phyloP scores from a whole-genome alignment of 2,113 vertebrate species.

The Colius striatus region DNA sequence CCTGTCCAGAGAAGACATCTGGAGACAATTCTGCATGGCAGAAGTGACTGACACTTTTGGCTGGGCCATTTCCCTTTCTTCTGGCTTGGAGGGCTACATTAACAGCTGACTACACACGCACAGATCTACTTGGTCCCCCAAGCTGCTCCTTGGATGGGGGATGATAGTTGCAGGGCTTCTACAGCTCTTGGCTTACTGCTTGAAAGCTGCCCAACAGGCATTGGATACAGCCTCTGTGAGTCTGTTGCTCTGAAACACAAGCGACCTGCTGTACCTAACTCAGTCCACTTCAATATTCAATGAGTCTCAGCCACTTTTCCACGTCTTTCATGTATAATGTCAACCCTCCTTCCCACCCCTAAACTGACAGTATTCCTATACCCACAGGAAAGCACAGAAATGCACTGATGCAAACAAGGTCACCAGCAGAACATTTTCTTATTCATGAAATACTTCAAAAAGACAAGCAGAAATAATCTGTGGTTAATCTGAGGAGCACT shows the following conservation, averaged over 20 bases:
- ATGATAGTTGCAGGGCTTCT: accelerated
- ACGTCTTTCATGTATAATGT: not conserved
- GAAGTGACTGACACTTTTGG: not conserved
- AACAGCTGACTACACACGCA: not conserved
- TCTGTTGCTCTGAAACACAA: not conserved
- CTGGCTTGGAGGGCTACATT: not conserved
- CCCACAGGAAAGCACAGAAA: not conserved
- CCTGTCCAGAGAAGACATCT: not conserved
- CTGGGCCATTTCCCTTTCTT: not conserved
- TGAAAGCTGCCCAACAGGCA: not conserved
- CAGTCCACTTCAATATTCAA: not conserved
- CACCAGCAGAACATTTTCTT: not conserved
- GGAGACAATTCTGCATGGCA: not conserved
- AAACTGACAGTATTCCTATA: not conserved
- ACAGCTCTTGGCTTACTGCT: not conserved
- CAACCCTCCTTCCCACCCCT: not conserved
- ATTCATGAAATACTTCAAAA: not conserved
- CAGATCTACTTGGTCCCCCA: not conserved
- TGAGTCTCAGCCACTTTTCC: not conserved
- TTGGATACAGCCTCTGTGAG: not conserved
- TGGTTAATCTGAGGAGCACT: slow-evolving; percentile 29
- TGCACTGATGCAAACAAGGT: not conserved
- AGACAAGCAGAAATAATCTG: slow-evolving; percentile 9
- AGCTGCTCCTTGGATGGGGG: not conserved
- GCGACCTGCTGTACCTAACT: not conserved